Evolutionary conservation across 2,113 vertebrate genomes (phyloP).

Genomic region (Engraulis encrasicolus): DNA sequence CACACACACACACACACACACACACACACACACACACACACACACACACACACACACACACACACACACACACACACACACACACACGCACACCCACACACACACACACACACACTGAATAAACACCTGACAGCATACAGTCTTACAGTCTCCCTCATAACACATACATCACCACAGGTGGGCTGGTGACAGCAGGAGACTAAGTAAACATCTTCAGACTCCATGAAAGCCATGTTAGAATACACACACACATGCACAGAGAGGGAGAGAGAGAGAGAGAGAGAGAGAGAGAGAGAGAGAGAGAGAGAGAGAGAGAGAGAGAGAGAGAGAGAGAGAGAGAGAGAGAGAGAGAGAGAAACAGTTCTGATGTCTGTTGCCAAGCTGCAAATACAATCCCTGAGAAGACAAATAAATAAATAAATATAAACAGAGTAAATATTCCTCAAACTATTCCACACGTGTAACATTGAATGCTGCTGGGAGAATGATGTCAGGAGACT

Average conservation of each 20-base stretch:
- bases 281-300: no score
- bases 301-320: no score
- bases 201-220: not conserved
- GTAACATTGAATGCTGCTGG: no score
- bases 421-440: no score
- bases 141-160: not conserved
- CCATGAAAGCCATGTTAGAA: constrained; percentile 15
- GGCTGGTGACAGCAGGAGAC: not conserved
- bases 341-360: no score
- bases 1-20: not conserved
- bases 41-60: not conserved
- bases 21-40: not conserved
- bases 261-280: not conserved
- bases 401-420: no score
- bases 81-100: not conserved
- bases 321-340: no score
- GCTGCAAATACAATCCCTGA: no score
- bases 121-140: not conserved
- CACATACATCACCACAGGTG: not conserved
- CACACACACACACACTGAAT: not conserved
- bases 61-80: not conserved
- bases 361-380: no score
- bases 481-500: no score
- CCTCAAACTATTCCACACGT: no score
- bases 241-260: not conserved